Percentiles rank a stretch among this genome's conserved stretches.
These are phyloP conservation scores for Phaetusa simplex DNA, from an alignment of 2,113 vertebrate genomes.

Conservation along the genomic window DNA sequence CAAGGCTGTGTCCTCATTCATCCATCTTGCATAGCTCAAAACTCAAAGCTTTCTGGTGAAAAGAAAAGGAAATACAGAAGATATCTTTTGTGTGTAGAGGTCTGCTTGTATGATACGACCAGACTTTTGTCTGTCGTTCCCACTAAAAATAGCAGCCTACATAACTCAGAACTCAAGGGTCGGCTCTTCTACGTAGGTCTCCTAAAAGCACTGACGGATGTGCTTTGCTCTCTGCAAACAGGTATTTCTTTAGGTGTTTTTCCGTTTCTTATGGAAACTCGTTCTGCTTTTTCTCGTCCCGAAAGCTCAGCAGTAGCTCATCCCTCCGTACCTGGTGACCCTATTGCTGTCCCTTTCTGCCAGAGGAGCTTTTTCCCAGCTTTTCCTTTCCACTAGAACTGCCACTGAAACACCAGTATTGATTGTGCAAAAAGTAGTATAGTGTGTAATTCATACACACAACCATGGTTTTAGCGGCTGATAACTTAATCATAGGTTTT, in stretches of 20 bases:
- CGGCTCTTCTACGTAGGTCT: neutral
- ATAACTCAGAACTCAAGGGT: neutral
- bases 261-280: neutral
- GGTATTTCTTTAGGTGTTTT: neutral
- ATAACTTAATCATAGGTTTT: neutral
- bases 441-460: neutral
- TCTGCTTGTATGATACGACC: neutral
- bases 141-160: neutral
- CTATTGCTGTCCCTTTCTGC: neutral
- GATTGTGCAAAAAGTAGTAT: neutral
- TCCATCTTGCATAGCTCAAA: constrained; percentile 1
- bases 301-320: neutral
- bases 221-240: neutral
- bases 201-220: neutral
- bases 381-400: neutral
- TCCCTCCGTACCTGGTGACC: neutral
- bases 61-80: neutral
- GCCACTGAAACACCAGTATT: neutral
- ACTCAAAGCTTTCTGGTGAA: neutral
- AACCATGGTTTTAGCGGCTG: neutral
- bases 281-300: neutral
- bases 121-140: neutral
- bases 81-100: neutral
- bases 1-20: neutral
- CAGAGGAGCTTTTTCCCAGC: neutral